Percentiles rank a stretch among this genome's conserved stretches.
Evolutionary conservation across 1,140 invertebrate species (phyloP).

Genomic region (Watersipora subatra): DNA sequence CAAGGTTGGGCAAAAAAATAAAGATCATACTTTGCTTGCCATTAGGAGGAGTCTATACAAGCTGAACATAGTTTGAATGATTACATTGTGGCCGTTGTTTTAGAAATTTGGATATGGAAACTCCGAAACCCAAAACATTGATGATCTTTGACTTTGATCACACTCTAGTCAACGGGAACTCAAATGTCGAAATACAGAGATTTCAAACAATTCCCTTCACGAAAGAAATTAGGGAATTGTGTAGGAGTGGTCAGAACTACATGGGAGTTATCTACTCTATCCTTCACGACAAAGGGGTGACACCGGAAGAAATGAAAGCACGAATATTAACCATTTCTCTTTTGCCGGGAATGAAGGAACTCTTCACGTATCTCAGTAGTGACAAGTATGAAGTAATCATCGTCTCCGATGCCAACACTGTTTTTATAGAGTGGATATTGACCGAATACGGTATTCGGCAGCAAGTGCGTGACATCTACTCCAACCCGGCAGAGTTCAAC

Average conservation of each 20-base stretch:
- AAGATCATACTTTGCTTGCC: too few relatives aligned
- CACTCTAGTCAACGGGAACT: background rate
- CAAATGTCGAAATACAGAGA: background rate
- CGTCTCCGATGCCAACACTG: background rate
- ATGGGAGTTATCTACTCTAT: slow-evolving; percentile 50
- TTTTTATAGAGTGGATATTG: background rate
- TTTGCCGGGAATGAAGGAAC: slow-evolving; percentile 48
- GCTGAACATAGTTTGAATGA: too few relatives aligned
- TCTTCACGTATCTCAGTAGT: slow-evolving; percentile 48
- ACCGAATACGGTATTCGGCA: background rate
- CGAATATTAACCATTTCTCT: slow-evolving; percentile 48
- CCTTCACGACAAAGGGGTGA: slow-evolving; percentile 47
- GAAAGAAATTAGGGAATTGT: too few relatives aligned
- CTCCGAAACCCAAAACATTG: too few relatives aligned
- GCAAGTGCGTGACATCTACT: background rate
- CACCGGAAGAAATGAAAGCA: slow-evolving; percentile 40
- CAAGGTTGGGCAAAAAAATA: too few relatives aligned
- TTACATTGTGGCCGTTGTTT: too few relatives aligned
- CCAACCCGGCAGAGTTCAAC: background rate
- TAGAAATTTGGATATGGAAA: too few relatives aligned
- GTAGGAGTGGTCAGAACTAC: too few relatives aligned
- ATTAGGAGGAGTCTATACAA: too few relatives aligned
- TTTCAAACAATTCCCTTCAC: too few relatives aligned
- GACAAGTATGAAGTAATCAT: slow-evolving; percentile 16
- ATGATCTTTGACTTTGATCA: background rate